Percentiles rank a stretch among this genome's conserved stretches.
Evolutionary conservation across 2,113 vertebrate species (phyloP).

Genomic region (Pseudonaja textilis): DNA sequence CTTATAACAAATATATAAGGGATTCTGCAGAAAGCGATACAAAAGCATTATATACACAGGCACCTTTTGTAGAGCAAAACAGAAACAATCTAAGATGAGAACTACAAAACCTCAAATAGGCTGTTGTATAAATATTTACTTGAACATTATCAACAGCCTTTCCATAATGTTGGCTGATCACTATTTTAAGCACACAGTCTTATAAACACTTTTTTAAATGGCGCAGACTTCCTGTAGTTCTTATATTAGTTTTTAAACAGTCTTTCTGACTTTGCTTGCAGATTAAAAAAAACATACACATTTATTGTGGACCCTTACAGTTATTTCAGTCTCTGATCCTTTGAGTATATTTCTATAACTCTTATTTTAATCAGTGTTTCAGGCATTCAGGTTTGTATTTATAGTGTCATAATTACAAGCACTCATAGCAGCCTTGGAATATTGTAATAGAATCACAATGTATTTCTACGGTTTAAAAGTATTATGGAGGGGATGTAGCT

Average conservation of each 20-base stretch:
- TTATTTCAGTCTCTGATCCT: conserved; percentile 11
- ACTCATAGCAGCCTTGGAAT: conserved; percentile 68
- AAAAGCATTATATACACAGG: conserved; percentile 63
- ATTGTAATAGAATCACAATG: conserved; percentile 65
- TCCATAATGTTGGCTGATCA: conserved; percentile 50
- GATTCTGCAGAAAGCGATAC: conserved; percentile 59
- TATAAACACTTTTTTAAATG: conserved; percentile 69
- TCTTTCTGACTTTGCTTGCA: conserved; percentile 63
- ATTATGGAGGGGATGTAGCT: conserved; percentile 43
- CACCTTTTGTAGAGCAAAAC: conserved; percentile 57
- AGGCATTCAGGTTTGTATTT: conserved; percentile 66
- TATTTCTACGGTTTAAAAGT: conserved; percentile 50
- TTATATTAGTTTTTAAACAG: conserved; percentile 67
- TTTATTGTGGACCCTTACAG: conserved; percentile 59
- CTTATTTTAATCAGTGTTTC: conserved; percentile 55
- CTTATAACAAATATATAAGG: conserved; percentile 66
- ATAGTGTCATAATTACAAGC: conserved; percentile 69
- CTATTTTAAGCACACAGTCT: conserved; percentile 63
- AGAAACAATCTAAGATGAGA: conserved; percentile 54
- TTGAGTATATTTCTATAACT: conserved; percentile 47
- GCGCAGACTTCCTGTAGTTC: conserved; percentile 68
- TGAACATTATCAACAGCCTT: conserved; percentile 57
- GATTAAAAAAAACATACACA: conserved; percentile 70
- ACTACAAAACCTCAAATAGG: conserved; percentile 64
- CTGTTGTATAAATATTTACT: conserved; percentile 64